These are phyloP conservation scores for Pseudochaenichthys georgianus DNA, from an alignment of 2,797 vertebrate genomes.

Conservation along the genomic window DNA sequence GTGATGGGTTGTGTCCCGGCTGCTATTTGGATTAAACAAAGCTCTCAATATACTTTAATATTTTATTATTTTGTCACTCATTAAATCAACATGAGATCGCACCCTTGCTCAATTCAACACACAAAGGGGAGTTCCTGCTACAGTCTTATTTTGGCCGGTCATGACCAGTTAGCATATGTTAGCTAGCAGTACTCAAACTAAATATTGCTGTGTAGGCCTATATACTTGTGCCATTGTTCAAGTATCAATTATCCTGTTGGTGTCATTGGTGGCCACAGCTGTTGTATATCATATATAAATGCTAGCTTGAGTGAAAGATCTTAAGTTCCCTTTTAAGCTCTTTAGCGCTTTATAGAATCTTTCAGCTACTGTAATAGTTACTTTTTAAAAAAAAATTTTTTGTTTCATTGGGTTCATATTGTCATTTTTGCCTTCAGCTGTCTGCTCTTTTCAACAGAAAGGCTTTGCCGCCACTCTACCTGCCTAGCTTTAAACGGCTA, in stretches of 20 bases:
- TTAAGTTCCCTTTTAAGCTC: no score
- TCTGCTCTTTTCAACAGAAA: no score
- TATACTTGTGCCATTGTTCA: background rate
- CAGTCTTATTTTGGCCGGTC: background rate
- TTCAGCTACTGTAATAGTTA: no score
- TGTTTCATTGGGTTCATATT: no score
- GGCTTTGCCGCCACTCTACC: no score
- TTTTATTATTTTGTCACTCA: background rate
- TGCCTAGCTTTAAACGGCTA: background rate
- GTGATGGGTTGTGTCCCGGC: background rate
- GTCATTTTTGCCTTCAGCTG: no score
- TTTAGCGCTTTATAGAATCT: no score
- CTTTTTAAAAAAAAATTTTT: no score
- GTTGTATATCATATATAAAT: no score
- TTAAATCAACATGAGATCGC: constrained; percentile 4
- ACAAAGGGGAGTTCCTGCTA: background rate
- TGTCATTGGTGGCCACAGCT: background rate
- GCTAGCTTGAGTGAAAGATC: no score
- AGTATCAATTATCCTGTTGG: background rate
- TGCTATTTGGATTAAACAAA: background rate
- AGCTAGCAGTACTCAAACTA: no score
- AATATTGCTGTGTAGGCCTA: no score
- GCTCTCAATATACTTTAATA: constrained; percentile 7
- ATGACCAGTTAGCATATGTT: background rate
- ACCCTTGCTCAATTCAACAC: background rate